Evolutionary conservation across 2,797 vertebrate genomes (phyloP).

Genomic region (Acropternis orthonyx): DNA sequence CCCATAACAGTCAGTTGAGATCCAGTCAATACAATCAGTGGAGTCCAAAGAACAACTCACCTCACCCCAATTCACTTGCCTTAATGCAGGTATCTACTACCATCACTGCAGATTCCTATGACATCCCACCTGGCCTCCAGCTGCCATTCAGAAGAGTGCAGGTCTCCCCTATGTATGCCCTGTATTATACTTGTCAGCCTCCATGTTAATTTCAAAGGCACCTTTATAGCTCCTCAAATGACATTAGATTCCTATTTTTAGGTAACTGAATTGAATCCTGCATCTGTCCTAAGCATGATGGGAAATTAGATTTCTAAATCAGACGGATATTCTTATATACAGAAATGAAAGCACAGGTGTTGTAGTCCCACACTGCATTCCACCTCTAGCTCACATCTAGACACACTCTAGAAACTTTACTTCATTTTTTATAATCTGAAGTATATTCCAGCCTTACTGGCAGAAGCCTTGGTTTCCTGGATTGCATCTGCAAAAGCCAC

Average conservation of each 20-base stretch:
- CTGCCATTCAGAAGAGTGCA: neutral
- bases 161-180: neutral
- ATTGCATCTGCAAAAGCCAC: neutral
- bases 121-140: neutral
- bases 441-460: neutral
- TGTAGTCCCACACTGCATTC: neutral
- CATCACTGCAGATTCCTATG: neutral
- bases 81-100: neutral
- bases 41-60: neutral
- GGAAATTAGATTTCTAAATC: neutral
- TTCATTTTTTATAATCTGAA: neutral
- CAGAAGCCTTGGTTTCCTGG: neutral
- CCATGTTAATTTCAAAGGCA: neutral
- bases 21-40: neutral
- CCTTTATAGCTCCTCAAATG: neutral
- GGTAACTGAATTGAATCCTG: neutral
- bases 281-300: neutral
- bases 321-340: neutral
- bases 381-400: neutral
- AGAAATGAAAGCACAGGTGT: neutral
- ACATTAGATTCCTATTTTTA: neutral
- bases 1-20: neutral
- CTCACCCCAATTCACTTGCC: neutral
- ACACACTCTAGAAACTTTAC: neutral
- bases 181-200: neutral